A percentile compares a stretch with the other conserved stretches of the same genome.
Evolutionary conservation across 2,888 invertebrate species (phyloP).

Genomic region (Orchesellides sinensis): DNA sequence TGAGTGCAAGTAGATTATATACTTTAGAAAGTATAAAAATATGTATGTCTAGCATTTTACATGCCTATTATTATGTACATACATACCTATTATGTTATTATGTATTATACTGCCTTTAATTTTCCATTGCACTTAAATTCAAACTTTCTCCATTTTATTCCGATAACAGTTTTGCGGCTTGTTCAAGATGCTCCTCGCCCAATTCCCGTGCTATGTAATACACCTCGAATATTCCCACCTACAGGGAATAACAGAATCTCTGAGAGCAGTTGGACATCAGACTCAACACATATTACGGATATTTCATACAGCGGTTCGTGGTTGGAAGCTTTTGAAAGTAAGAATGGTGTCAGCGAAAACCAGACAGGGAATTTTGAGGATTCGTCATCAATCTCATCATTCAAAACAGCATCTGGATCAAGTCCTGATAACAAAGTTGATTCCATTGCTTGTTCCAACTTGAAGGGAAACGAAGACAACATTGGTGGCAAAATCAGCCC

Average conservation of each 20-base stretch:
- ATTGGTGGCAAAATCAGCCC: not conserved
- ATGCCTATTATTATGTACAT: not conserved
- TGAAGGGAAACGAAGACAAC: not conserved
- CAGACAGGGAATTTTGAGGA: conserved; percentile 1
- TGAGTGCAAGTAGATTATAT: conserved; percentile 16
- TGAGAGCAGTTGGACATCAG: conserved; percentile 44
- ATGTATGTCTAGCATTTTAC: not conserved
- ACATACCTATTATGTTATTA: not conserved
- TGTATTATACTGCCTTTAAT: not conserved
- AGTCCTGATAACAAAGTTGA: conserved; percentile 1
- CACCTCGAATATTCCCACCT: conserved; percentile 31
- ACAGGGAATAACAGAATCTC: conserved; percentile 29
- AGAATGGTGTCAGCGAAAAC: conserved; percentile 15
- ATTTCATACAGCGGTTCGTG: conserved; percentile 3
- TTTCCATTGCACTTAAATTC: not conserved
- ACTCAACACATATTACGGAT: conserved; percentile 14
- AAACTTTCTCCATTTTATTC: not conserved
- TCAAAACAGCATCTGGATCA: not conserved
- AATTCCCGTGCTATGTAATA: conserved; percentile 12
- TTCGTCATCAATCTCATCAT: conserved; percentile 30
- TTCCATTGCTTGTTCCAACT: not conserved
- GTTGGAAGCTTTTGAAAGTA: not conserved
- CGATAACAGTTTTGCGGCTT: conserved; percentile 22
- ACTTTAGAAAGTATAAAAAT: not conserved
- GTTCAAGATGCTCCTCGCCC: conserved; percentile 27